Evolutionary conservation across 2,888 invertebrate species (phyloP), one percentile per base, ranked within the genome.

Genomic region (Notocelia uddmanniana): DNA sequence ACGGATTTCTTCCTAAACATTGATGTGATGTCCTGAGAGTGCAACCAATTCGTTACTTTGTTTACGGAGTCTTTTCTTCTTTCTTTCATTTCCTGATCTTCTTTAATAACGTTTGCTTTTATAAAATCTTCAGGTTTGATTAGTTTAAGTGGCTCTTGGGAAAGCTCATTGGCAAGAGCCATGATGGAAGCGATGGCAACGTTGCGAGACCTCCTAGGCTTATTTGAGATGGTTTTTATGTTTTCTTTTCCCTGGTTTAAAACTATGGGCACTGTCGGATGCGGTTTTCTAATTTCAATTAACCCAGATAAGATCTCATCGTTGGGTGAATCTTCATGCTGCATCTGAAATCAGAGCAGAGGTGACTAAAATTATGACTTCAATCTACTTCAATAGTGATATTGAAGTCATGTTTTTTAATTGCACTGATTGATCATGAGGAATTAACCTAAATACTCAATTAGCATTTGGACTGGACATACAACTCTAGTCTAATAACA

Each of bases 321-420:
- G 60, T 68, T 37, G 67, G 50, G 68, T 8, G 69, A 63, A 11
- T 70, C 74, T 41, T 79, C 78, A 19, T 76, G 67, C 5, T 81
- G 76, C 2, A 88, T 86, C 89, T 89, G 79, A 62, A 84, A 84
- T 11, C 52, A 37, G 50, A 13, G 68, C 10, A 21, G 10, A 26
- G 8, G 15, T 57, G 9, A 31, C 41, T 37, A 54, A 13, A n/a
- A 58, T 37, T 34, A 13, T 45, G n/a, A n/a, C n/a, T n/a, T n/a
- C n/a, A n/a, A n/a, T n/a, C n/a, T n/a, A n/a, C n/a, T n/a, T n/a
- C n/a, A n/a, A n/a, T n/a, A n/a, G n/a, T n/a, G n/a, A n/a, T n/a
- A n/a, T n/a, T n/a, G n/a, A n/a, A n/a, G n/a, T n/a, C n/a, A n/a
- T n/a, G n/a, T n/a, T n/a, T n/a, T n/a, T n/a, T n/a, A n/a, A n/a